Conservation (phyloP, 2,113 vertebrate genomes). For the Lethenteron camtschaticum region DNA sequence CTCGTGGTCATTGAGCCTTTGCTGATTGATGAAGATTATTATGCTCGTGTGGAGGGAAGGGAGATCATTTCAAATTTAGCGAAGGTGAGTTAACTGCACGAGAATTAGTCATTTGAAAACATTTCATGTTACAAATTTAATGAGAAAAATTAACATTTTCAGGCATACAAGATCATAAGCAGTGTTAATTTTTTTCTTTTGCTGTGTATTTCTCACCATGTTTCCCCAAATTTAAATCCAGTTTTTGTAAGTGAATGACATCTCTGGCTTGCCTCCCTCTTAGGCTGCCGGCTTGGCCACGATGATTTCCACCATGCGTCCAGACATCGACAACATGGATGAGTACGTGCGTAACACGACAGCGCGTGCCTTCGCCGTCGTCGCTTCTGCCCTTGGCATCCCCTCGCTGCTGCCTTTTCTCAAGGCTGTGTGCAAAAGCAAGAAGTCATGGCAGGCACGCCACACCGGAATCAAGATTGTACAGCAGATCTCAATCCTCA, state of each 20-base stretch:
- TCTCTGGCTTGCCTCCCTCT: slow-evolving; percentile 1
- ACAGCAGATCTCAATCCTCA: slow-evolving; percentile 96
- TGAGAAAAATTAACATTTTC: neutral
- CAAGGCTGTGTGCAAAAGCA: slow-evolving; percentile 97
- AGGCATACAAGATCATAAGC: neutral
- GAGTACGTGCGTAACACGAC: slow-evolving; percentile 97
- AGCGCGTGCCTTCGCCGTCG: slow-evolving; percentile 84
- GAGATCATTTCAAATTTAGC: slow-evolving; percentile 98
- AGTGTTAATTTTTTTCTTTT: neutral
- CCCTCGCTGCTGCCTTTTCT: slow-evolving; percentile 85
- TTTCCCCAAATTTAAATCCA: neutral
- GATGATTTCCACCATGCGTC: slow-evolving; percentile 97
- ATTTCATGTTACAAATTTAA: neutral
- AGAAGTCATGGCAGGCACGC: slow-evolving; percentile 92
- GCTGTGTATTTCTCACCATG: neutral
- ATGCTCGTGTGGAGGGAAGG: slow-evolving; percentile 92
- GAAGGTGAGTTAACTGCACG: slow-evolving; percentile 38
- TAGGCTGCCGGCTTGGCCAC: slow-evolving; percentile 95
- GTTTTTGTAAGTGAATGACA: no score
- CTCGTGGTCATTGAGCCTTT: slow-evolving; percentile 91
- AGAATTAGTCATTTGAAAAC: neutral
- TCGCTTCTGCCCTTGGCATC: slow-evolving; percentile 88
- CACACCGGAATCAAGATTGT: slow-evolving; percentile 99
- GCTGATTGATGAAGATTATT: slow-evolving; percentile 98
- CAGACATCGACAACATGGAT: slow-evolving; percentile 98